phyloP scores from a whole-genome alignment of 2,888 invertebrate species.

The Congeria kusceri region DNA sequence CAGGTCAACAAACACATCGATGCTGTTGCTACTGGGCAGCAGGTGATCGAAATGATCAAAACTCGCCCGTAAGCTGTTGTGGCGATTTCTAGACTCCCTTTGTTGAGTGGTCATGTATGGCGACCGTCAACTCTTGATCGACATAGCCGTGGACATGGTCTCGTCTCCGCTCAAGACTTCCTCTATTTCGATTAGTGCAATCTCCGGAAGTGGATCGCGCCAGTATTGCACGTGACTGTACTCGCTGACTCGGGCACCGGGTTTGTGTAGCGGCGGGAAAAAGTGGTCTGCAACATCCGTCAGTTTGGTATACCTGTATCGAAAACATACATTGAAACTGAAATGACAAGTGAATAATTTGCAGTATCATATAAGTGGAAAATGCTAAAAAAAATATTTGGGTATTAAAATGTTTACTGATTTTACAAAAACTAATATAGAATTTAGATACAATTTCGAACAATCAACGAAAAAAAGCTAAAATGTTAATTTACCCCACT shows the following conservation, averaged over 20 bases:
- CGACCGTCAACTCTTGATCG: slow-evolving; percentile 58
- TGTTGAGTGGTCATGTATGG: slow-evolving; percentile 58
- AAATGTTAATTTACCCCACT: too few relatives aligned
- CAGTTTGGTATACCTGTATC: slow-evolving; percentile 96
- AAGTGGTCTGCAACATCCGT: slow-evolving; percentile 97
- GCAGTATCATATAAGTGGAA: too few relatives aligned
- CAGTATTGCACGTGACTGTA: slow-evolving; percentile 96
- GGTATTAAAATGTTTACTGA: too few relatives aligned
- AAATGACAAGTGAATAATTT: too few relatives aligned
- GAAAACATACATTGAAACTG: not conserved
- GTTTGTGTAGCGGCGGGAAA: slow-evolving; percentile 89
- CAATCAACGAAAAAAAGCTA: too few relatives aligned
- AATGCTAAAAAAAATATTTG: too few relatives aligned
- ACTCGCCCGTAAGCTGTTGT: slow-evolving; percentile 34
- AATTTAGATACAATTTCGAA: too few relatives aligned
- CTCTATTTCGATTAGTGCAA: slow-evolving; percentile 44
- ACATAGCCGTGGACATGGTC: slow-evolving; percentile 3
- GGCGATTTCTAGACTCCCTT: slow-evolving; percentile 19
- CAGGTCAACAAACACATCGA: slow-evolving; percentile 34
- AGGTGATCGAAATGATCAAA: slow-evolving; percentile 22
- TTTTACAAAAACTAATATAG: too few relatives aligned
- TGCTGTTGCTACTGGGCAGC: slow-evolving; percentile 63
- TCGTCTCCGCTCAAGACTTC: slow-evolving; percentile 16
- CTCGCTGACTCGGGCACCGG: slow-evolving; percentile 86
- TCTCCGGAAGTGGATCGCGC: slow-evolving; percentile 93